Base-by-base conservation (phyloP, 2,888 invertebrate genomes). In the Trileptium ribeirensis region DNA sequence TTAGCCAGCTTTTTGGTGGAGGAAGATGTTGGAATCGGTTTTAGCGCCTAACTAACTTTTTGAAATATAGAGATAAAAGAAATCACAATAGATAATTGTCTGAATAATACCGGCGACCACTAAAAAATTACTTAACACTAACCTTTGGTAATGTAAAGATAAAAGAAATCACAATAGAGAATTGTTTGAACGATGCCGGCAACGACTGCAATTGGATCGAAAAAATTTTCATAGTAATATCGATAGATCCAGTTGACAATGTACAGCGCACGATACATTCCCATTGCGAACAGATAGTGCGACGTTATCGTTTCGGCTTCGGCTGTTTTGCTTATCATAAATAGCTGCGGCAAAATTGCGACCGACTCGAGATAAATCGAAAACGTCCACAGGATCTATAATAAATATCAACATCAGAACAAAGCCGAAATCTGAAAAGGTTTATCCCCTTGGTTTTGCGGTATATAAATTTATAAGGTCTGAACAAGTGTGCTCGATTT, bases 271-370 rank as follows among this genome's bases (percentile, higher is more conserved):
- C 91, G 85, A 87, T 91, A 91, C 3, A 88, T 87, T 79, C 90
- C 90, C 34, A 91, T 88, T 81, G 90, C 89, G 87, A 91, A 91
- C 85, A 91, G 88, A 85, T 91, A 91, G 84, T 91, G 91, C 81
- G 96, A 96, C 36, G 91, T 99, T 89, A 99, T 99, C 88, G 97
- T 97, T 90, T 99, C 99, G n/a, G 99, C 99, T 90, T 99, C 98
- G 31, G 91, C 91, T 38, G 98, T 98, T 90, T 90, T 90, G 84
- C 96, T 97, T 74, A 99, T 97, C 92, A 99, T 92, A 91, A 99
- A 99, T 85, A 99, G 90, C 90, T 99, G 99, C 0, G 99, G 99
- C 86, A 99, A 91, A 88, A 99, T 99, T 82, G 99, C 99, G 81
- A 99, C 97, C 0, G 98, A 94, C 89, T 99, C 99, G 91, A 99